Evolutionary conservation across 1,140 invertebrate genomes (phyloP).

Genomic region (Macrosteles quadrilineatus): DNA sequence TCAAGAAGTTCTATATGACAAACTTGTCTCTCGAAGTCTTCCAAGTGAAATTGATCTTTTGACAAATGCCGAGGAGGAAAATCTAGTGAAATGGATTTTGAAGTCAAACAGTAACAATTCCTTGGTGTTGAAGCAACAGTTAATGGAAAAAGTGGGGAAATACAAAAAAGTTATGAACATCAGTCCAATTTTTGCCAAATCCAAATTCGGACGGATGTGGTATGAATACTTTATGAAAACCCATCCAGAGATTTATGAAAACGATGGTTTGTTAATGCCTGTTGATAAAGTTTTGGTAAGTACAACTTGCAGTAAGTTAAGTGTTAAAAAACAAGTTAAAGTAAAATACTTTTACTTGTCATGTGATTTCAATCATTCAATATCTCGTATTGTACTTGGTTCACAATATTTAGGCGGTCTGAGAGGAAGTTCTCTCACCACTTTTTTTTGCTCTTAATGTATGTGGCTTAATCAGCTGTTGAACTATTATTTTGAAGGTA

Average conservation of each 20-base stretch:
- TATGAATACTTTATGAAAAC: constrained; percentile 2
- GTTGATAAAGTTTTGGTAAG: neutral
- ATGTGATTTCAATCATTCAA: too few relatives aligned
- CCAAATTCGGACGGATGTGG: constrained; percentile 7
- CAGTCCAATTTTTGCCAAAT: constrained; percentile 1
- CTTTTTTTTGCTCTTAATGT: too few relatives aligned
- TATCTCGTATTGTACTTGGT: too few relatives aligned
- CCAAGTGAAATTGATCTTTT: neutral
- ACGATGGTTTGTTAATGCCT: neutral
- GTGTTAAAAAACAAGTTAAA: too few relatives aligned
- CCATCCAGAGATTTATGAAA: constrained; percentile 4
- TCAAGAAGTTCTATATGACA: neutral
- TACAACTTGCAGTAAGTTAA: neutral
- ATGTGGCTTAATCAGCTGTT: too few relatives aligned
- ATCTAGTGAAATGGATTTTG: constrained; percentile 6
- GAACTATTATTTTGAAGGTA: too few relatives aligned
- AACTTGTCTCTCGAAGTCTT: neutral
- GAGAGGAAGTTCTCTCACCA: too few relatives aligned
- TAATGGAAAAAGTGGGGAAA: constrained; percentile 11
- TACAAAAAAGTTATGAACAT: constrained; percentile 4
- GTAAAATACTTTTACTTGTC: too few relatives aligned
- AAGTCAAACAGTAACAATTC: neutral
- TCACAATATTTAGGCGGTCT: too few relatives aligned
- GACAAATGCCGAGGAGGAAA: neutral
- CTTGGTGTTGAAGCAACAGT: neutral